These are phyloP conservation scores for Peribatodes rhomboidaria DNA, from an alignment of 2,888 invertebrate genomes.

Conservation along the genomic window DNA sequence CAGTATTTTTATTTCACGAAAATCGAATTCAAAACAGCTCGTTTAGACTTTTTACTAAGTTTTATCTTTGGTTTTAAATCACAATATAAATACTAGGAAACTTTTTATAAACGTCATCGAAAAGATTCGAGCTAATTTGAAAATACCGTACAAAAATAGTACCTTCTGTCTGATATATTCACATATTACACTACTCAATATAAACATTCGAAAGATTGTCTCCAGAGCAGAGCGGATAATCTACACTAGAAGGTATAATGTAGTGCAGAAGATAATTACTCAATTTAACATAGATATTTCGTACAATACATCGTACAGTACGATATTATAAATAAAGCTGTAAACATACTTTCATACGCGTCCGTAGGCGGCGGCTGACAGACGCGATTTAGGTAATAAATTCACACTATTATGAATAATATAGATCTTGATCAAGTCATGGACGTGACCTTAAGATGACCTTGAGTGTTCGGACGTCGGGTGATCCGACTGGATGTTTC, in stretches of 20 bases:
- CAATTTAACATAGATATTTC: not conserved
- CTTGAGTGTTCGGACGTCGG: too few species aligned
- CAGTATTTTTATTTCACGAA: not conserved
- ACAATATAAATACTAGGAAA: constrained; percentile 15
- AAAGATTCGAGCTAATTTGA: constrained; percentile 29
- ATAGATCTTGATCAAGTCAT: too few species aligned
- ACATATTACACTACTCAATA: not conserved
- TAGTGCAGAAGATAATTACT: not conserved
- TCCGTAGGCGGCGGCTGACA: too few species aligned
- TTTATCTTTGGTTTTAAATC: constrained; percentile 31
- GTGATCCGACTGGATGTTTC: too few species aligned
- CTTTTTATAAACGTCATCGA: constrained; percentile 28
- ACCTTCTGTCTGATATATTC: constrained; percentile 4
- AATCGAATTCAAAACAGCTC: not conserved
- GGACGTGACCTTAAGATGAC: too few species aligned
- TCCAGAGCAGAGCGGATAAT: not conserved
- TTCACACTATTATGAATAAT: too few species aligned
- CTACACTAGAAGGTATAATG: not conserved
- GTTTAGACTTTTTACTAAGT: constrained; percentile 5
- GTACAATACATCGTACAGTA: not conserved
- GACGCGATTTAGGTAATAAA: too few species aligned
- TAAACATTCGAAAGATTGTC: constrained; percentile 3
- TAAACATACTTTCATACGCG: too few species aligned
- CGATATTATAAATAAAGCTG: not conserved
- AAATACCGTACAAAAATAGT: constrained; percentile 38